A percentile compares a stretch with the other conserved stretches of the same genome.
These are phyloP conservation scores for Erebia epiphron DNA, from an alignment of 2,888 invertebrate genomes.

Conservation along the genomic window DNA sequence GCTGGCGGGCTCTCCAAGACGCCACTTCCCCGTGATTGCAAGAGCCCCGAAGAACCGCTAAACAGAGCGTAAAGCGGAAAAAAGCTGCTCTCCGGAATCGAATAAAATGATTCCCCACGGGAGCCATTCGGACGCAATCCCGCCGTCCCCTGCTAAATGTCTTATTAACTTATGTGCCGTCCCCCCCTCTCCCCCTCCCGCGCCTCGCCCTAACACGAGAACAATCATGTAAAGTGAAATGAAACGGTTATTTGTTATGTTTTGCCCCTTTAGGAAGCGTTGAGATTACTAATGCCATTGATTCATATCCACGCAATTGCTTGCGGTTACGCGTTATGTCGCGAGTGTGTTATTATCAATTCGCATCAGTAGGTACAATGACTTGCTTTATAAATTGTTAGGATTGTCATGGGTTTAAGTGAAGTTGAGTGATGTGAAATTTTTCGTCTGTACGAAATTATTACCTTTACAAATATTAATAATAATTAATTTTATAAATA, in stretches of 20 bases:
- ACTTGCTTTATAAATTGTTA: not conserved
- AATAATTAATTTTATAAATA: no score
- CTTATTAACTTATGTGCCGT: slow-evolving; percentile 81
- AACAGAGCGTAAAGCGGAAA: slow-evolving; percentile 81
- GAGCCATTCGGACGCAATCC: slow-evolving; percentile 87
- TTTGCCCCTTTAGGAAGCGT: slow-evolving; percentile 73
- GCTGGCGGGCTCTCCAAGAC: slow-evolving; percentile 50
- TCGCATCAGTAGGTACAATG: not conserved
- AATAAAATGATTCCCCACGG: slow-evolving; percentile 89
- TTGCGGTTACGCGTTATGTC: slow-evolving; percentile 51
- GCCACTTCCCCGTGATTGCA: slow-evolving; percentile 65
- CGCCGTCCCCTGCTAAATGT: slow-evolving; percentile 83
- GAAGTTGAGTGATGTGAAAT: not conserved
- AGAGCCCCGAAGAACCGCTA: slow-evolving; percentile 69
- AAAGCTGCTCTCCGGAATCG: slow-evolving; percentile 84
- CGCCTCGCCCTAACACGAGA: slow-evolving; percentile 65
- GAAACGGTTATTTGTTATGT: slow-evolving; percentile 82
- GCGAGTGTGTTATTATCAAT: slow-evolving; percentile 1
- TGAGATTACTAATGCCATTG: slow-evolving; percentile 65
- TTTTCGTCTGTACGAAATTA: no score
- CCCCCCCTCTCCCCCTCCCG: slow-evolving; percentile 46
- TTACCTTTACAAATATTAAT: no score
- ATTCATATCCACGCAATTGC: slow-evolving; percentile 58
- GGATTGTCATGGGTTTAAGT: not conserved
- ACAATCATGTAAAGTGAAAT: slow-evolving; percentile 84